Evolutionary conservation across 2,113 vertebrate genomes (phyloP), one percentile per base, ranked within the genome.

Genomic region (Oryzias celebensis): DNA sequence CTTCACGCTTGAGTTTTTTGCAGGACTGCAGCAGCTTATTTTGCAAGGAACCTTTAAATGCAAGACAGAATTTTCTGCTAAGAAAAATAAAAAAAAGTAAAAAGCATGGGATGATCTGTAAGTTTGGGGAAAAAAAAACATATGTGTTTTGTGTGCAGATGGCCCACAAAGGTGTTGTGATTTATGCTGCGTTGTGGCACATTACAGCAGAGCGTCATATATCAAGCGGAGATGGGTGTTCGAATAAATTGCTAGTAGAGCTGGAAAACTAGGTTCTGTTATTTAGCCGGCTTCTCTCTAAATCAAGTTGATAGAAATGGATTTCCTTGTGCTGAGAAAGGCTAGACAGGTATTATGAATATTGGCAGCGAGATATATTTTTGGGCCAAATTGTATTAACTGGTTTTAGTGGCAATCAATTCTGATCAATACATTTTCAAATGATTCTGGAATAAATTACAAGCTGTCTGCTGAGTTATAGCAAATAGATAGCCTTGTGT

Each of bases 91-190:
- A 49, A 58, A 71, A 61, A 68, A 61, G 71, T 58, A 64, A 80
- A 87, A 80, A 17, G 18, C 63, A 77, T 62, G 68, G 74, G 65
- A 79, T 83, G 73, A 77, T 62, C 47, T 18, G 49, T 54, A 67
- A 73, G 76, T 71, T 61, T 67, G 66, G 12, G 4, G 73, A 57
- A 71, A 24, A 67, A 65, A 82, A 76, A 83, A 87, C 68, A 75
- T 83, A 84, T 84, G 76, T 81, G 73, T 78, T 79, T 77, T 68
- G 85, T 75, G 60, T 80, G 74, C 75, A 81, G 68, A 82, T 75
- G 71, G 84, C 75, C 81, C 83, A 78, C 80, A 75, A 74, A 84
- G 84, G 82, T 80, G 74, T 82, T 75, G 75, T 91, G 87, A 90
- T 91, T 91, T 90, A 89, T 90, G 59, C 80, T 58, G 55, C 65